Percentiles rank a stretch among this genome's conserved stretches.
phyloP scores from a whole-genome alignment of 2,797 vertebrate species.

The Chloroceryle amazona region DNA sequence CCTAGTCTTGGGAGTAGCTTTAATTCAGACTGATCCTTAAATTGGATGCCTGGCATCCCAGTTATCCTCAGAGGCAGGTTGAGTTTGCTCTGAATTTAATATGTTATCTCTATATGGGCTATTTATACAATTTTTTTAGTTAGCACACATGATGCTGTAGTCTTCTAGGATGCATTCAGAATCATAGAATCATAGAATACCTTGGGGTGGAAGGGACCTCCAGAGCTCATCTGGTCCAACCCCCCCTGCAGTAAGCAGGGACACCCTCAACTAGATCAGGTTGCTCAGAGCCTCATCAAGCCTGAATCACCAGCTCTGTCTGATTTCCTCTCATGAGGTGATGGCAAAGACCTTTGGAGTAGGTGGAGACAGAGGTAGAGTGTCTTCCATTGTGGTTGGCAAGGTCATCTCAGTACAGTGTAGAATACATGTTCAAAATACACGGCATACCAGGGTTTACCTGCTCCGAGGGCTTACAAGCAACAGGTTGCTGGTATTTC shows the following conservation, averaged over 20 bases:
- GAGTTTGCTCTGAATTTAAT: background rate
- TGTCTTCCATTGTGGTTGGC: background rate
- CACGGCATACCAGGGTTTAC: background rate
- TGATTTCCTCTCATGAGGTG: background rate
- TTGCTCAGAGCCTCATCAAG: too few relatives aligned
- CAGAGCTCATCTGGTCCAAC: too few relatives aligned
- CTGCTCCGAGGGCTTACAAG: background rate
- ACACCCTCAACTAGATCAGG: too few relatives aligned
- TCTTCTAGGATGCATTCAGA: background rate
- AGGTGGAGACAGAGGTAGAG: background rate
- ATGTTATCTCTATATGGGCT: background rate
- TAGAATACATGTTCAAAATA: accelerated
- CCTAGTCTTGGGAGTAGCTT: background rate
- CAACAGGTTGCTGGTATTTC: background rate
- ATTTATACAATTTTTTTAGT: background rate
- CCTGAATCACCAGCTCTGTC: too few relatives aligned
- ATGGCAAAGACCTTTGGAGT: background rate
- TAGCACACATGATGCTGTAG: background rate
- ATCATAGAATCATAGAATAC: too few relatives aligned
- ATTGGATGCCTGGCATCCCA: accelerated
- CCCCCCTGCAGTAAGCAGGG: too few relatives aligned
- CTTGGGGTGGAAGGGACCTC: too few relatives aligned
- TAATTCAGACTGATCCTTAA: background rate
- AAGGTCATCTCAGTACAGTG: background rate
- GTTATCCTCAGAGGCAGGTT: background rate